phyloP scores from a whole-genome alignment of 2,797 vertebrate genomes.

The Buceros bicornis region DNA sequence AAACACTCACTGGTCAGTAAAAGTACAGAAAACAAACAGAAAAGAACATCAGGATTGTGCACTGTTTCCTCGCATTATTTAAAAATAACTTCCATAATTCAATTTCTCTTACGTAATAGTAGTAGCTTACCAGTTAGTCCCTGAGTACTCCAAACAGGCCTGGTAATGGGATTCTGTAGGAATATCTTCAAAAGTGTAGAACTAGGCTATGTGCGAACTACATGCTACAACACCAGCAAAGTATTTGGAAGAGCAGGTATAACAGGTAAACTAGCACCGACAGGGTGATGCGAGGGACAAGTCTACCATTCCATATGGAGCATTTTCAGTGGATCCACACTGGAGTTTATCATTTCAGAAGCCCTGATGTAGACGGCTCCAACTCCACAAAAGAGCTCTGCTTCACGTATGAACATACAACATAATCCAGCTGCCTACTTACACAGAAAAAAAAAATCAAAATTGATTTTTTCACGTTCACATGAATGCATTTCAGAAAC shows the following conservation, averaged over 20 bases:
- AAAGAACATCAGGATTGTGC: not conserved
- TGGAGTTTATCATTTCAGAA: not conserved
- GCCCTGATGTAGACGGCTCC: not conserved
- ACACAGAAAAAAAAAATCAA: not conserved
- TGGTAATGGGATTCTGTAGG: not conserved
- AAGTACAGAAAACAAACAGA: not conserved
- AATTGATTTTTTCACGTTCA: not conserved
- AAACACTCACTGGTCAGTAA: not conserved
- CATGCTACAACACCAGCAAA: not conserved
- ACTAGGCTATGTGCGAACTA: not conserved
- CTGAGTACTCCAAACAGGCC: not conserved
- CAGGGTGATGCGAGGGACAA: not conserved
- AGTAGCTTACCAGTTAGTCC: not conserved
- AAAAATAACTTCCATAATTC: not conserved
- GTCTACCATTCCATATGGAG: not conserved
- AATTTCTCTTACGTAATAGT: not conserved
- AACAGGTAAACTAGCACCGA: not conserved
- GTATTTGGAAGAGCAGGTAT: not conserved
- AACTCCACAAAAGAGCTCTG: not conserved
- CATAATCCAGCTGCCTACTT: not conserved
- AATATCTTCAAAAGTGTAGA: not conserved
- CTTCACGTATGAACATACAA: rapidly evolving
- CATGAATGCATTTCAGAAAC: constrained; percentile 63
- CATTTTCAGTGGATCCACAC: not conserved
- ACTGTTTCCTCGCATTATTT: not conserved